phyloP scores from a whole-genome alignment of 2,113 vertebrate genomes.

The Prochilodus magdalenae region DNA sequence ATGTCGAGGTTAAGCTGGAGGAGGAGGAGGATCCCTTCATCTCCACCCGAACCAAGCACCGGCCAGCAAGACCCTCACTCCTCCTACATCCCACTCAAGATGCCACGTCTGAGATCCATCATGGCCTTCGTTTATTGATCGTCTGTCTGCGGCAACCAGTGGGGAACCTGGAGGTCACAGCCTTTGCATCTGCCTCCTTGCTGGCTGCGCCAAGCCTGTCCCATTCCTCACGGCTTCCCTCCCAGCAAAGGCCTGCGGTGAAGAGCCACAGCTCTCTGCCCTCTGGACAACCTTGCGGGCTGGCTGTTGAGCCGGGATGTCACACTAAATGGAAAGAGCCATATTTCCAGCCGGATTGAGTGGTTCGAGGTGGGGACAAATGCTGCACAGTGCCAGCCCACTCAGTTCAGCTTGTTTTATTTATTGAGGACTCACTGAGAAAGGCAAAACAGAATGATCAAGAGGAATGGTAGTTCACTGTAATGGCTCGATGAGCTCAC shows the following conservation, averaged over 20 bases:
- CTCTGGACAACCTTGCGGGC: constrained; percentile 46
- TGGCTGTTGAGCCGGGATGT: constrained; percentile 39
- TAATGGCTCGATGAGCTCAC: neutral
- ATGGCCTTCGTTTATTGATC: constrained; percentile 48
- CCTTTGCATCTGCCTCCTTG: constrained; percentile 28
- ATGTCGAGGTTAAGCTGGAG: constrained; percentile 43
- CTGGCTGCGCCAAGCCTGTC: constrained; percentile 18
- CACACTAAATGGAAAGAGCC: constrained; percentile 24
- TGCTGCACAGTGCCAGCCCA: neutral
- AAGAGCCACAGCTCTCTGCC: constrained; percentile 14
- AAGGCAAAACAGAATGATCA: neutral
- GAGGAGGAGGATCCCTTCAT: constrained; percentile 26
- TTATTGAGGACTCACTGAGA: neutral
- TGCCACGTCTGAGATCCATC: constrained; percentile 32
- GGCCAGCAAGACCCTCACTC: neutral
- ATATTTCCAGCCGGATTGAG: constrained; percentile 34
- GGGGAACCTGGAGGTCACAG: constrained; percentile 23
- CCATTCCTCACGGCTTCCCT: constrained; percentile 32
- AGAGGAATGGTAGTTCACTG: neutral
- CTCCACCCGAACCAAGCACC: constrained; percentile 9
- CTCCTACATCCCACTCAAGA: neutral
- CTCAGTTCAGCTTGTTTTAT: neutral
- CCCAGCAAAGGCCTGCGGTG: constrained; percentile 12
- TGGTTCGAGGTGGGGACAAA: constrained; percentile 4
- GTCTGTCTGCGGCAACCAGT: constrained; percentile 18